Percentiles rank a stretch among this genome's conserved stretches.
Evolutionary conservation across 2,888 invertebrate genomes (phyloP).

Genomic region (Smittia sp.): DNA sequence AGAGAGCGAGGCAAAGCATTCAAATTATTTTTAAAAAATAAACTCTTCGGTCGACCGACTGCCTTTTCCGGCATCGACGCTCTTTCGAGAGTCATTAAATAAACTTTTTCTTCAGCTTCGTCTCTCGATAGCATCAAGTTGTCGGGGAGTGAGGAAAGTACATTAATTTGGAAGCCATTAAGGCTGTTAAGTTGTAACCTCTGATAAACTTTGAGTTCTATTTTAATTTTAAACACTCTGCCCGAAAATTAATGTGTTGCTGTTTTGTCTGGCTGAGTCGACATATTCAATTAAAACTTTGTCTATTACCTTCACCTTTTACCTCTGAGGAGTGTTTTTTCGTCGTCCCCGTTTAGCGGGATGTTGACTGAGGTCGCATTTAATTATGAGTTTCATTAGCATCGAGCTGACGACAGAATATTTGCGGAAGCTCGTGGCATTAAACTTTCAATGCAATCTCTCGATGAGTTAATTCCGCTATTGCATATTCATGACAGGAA

Average conservation of each 20-base stretch:
- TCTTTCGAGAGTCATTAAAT: not conserved
- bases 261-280: not conserved
- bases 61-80: not conserved
- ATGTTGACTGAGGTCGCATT: not conserved
- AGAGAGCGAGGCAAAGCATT: not conserved
- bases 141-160: not conserved
- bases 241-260: not conserved
- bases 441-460: not conserved
- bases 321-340: no score
- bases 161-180: not conserved
- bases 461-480: not conserved
- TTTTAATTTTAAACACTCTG: not conserved
- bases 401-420: not conserved
- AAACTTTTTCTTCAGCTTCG: not conserved
- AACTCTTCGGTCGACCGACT: not conserved
- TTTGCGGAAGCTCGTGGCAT: not conserved
- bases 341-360: not conserved
- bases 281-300: constrained; percentile 37
- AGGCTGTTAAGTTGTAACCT: constrained; percentile 1
- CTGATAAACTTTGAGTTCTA: not conserved
- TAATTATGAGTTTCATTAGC: not conserved
- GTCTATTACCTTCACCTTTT: not conserved
- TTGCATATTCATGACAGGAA: not conserved
- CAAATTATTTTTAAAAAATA: constrained; percentile 9
- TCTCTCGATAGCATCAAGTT: not conserved